phyloP scores from a whole-genome alignment of 2,888 invertebrate species.

The Ectemnius cavifrons region DNA sequence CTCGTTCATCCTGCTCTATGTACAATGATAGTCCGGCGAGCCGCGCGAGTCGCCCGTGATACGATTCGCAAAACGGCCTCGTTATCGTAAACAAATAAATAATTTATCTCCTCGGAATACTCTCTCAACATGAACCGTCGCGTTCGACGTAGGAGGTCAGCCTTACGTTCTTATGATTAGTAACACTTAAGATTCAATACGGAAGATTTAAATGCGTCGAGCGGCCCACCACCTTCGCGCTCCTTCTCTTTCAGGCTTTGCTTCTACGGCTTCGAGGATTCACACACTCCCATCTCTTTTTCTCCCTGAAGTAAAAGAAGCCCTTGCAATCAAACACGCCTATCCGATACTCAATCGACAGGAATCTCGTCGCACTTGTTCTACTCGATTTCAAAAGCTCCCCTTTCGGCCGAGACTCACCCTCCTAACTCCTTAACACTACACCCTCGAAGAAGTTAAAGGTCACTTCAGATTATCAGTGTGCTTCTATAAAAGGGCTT shows the following conservation, averaged over 20 bases:
- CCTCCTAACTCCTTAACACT: neutral
- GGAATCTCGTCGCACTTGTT: neutral
- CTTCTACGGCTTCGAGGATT: slow-evolving; percentile 15
- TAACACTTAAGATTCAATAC: slow-evolving; percentile 66
- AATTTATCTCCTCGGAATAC: slow-evolving; percentile 64
- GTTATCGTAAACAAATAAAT: slow-evolving; percentile 64
- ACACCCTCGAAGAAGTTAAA: slow-evolving; percentile 25
- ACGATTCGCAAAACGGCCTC: slow-evolving; percentile 53
- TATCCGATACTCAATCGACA: too few species aligned
- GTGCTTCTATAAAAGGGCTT: slow-evolving; percentile 10
- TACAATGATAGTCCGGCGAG: slow-evolving; percentile 50
- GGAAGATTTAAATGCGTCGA: slow-evolving; percentile 61
- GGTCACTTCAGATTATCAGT: slow-evolving; percentile 40
- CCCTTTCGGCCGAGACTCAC: neutral
- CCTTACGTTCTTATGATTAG: slow-evolving; percentile 66
- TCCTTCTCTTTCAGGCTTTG: slow-evolving; percentile 25
- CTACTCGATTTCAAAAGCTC: neutral
- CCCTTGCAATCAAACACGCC: neutral
- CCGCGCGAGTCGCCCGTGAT: slow-evolving; percentile 45
- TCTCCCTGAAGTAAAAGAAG: neutral
- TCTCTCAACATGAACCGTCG: slow-evolving; percentile 59
- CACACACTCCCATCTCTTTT: neutral
- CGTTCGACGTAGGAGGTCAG: slow-evolving; percentile 65
- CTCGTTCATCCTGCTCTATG: slow-evolving; percentile 32
- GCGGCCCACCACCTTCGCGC: slow-evolving; percentile 20